Base-by-base conservation (phyloP, 2,888 invertebrate genomes). In the Oxytorus armatus region DNA sequence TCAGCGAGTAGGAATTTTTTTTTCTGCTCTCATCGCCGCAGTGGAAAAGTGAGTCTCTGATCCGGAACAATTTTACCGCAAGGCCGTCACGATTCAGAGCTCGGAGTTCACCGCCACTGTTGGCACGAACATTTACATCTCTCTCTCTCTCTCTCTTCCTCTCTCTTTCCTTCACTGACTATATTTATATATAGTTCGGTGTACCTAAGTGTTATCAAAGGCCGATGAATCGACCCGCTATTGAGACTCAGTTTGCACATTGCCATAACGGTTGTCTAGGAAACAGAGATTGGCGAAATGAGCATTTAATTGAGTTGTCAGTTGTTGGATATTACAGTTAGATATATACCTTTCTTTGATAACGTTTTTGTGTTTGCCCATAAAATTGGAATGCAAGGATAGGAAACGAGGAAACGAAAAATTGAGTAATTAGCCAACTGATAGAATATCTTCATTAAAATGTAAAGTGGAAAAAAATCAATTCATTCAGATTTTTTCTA, bases 41-140 rank as follows among this genome's bases (percentile, higher is more conserved):
- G 79, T 81, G 81, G 73, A 82, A 84, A 83, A 80, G 77, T 83
- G 77, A 79, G 81, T 80, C 82, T 75, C 80, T 84, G 83, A 86
- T 84, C 83, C 84, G 81, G 83, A 81, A 84, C 86, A 73, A 68
- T 83, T 85, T 83, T 83, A 83, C 84, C 84, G 84, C 82, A 85
- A 85, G 81, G 82, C 78, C 81, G 84, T 83, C 85, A 82, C 85
- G 83, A 83, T 81, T 65, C 72, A 81, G 70, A 73, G 77, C 59
- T 55, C 73, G 65, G 69, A 42, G 75, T 76, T 76, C 79, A 70
- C 51, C 74, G 75, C 59, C 79, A 66, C 65, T 65, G 70, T 57
- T 65, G 47, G 33, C 47, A 57, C 69, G 66, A 61, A 59, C 29
- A 73, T 73, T 73, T 55, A 29, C 66, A 18, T 68, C 33, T 44